A percentile compares a stretch with the other conserved stretches of the same genome.
Conservation (phyloP, 2,888 invertebrate genomes). For the Atrina japonica region DNA sequence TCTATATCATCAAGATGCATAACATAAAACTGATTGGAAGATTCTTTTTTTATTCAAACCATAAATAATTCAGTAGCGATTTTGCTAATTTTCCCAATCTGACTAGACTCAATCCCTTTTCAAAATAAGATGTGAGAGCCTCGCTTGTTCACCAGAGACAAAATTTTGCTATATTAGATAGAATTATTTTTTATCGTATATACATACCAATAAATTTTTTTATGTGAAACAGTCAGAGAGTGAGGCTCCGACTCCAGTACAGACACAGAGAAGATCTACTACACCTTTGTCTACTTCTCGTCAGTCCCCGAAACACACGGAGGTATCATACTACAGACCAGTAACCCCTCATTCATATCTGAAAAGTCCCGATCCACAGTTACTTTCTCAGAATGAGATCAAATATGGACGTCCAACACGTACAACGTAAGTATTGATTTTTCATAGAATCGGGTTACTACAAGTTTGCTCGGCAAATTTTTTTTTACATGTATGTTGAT, state of each 20-base stretch:
- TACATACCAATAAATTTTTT: background rate
- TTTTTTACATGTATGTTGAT: background rate
- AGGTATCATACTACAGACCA: constrained; percentile 60
- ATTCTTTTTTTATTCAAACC: too few species aligned
- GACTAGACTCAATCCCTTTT: too few species aligned
- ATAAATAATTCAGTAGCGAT: too few species aligned
- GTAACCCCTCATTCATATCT: constrained; percentile 73
- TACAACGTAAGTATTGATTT: constrained; percentile 62
- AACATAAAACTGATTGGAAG: too few species aligned
- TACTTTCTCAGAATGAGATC: constrained; percentile 56
- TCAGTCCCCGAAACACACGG: constrained; percentile 20
- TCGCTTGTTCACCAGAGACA: background rate
- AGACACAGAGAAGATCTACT: constrained; percentile 9
- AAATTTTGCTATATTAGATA: background rate
- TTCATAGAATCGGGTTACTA: background rate
- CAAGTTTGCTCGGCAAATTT: background rate
- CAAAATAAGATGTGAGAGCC: too few species aligned
- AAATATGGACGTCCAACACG: constrained; percentile 73
- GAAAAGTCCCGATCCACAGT: constrained; percentile 67
- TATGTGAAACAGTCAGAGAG: constrained; percentile 3
- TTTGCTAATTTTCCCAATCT: too few species aligned
- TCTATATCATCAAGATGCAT: too few species aligned
- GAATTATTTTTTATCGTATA: background rate
- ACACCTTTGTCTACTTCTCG: constrained; percentile 20
- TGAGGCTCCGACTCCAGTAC: constrained; percentile 11